Percentiles rank a stretch among this genome's conserved stretches.
Evolutionary conservation across 2,888 invertebrate species (phyloP).

Genomic region (Phyllotreta striolata): DNA sequence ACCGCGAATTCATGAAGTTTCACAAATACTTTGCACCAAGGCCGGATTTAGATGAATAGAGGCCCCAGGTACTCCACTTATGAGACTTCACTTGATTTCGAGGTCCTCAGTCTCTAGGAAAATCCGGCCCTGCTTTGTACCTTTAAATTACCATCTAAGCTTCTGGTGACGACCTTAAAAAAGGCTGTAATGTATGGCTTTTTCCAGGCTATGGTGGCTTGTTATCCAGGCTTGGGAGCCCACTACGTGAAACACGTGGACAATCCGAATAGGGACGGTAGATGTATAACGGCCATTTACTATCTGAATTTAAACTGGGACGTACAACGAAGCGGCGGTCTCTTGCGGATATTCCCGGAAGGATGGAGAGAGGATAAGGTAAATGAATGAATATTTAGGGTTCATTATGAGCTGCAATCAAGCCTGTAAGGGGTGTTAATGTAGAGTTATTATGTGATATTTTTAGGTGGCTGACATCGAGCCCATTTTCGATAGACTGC

Average conservation of each 20-base stretch:
- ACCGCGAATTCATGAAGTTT: background rate
- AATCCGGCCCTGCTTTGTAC: no score
- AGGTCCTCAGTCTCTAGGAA: no score
- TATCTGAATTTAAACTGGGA: slow-evolving; percentile 97
- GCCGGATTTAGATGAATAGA: no score
- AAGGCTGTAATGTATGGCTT: background rate
- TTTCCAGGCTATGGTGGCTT: slow-evolving; percentile 96
- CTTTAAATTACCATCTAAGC: no score
- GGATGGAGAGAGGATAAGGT: slow-evolving; percentile 77
- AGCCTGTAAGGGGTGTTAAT: no score
- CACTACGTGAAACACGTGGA: slow-evolving; percentile 98
- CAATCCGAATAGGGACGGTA: slow-evolving; percentile 95
- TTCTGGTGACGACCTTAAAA: no score
- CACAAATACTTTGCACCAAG: no score
- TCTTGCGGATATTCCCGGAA: slow-evolving; percentile 91
- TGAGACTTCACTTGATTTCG: no score
- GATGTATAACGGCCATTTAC: slow-evolving; percentile 97
- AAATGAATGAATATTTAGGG: slow-evolving; percentile 23
- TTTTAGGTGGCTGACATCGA: slow-evolving; percentile 81
- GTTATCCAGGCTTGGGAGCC: slow-evolving; percentile 94
- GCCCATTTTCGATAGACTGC: slow-evolving; percentile 89
- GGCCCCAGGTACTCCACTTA: no score
- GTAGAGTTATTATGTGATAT: no score
- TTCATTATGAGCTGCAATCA: no score
- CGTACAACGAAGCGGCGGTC: slow-evolving; percentile 82